Conservation (phyloP, 2,113 vertebrate species). For the Daubentonia madagascariensis region DNA sequence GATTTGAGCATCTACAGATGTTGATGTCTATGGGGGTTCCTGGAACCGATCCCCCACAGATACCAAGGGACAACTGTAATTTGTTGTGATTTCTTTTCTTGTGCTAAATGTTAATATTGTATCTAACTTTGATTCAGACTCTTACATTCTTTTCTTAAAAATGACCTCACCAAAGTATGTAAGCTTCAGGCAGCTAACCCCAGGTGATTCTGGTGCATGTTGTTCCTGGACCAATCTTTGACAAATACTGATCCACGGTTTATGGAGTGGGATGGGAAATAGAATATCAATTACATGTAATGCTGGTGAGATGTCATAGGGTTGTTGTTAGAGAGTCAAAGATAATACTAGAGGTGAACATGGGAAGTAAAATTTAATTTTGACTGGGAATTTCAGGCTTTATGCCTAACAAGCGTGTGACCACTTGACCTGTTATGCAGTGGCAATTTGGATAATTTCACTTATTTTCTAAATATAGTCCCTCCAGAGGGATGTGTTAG, state of each 20-base stretch:
- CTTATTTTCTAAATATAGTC: neutral
- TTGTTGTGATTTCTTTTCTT: neutral
- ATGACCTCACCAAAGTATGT: neutral
- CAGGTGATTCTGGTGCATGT: neutral
- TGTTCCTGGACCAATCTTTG: neutral
- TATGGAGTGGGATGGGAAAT: neutral
- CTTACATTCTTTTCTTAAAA: neutral
- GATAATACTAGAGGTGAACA: neutral
- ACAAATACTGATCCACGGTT: neutral
- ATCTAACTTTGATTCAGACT: constrained; percentile 19
- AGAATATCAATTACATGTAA: neutral
- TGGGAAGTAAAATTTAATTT: constrained; percentile 32
- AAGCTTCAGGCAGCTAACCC: neutral
- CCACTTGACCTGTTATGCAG: neutral
- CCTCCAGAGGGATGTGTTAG: neutral
- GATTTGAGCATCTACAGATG: neutral
- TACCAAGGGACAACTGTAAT: neutral
- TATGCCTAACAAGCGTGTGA: neutral
- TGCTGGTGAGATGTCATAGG: neutral
- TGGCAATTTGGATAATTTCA: neutral
- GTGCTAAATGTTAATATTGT: neutral
- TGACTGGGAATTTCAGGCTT: neutral
- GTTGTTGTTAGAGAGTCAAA: neutral
- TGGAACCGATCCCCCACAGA: neutral
- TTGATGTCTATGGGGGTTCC: neutral